Percentiles rank a stretch among this genome's conserved stretches.
Evolutionary conservation across 2,888 invertebrate genomes (phyloP).

Genomic region (Desoria tigrina): DNA sequence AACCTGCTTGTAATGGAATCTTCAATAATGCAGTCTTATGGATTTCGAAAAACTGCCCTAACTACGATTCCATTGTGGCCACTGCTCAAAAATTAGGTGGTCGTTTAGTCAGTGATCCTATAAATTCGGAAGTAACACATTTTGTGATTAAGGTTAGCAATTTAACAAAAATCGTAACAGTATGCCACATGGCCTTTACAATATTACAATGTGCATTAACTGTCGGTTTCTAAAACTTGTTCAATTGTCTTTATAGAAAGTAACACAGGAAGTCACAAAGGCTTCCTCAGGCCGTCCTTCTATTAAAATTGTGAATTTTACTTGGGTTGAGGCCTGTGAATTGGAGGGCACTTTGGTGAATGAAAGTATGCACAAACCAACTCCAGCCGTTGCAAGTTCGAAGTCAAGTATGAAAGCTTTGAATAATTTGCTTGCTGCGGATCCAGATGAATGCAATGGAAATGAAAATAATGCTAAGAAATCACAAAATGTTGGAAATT

Average conservation of each 20-base stretch:
- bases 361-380: not conserved
- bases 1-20: too few relatives aligned
- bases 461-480: not conserved
- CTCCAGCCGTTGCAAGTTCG: conserved; percentile 7
- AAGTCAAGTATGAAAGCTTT: not conserved
- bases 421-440: not conserved
- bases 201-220: too few relatives aligned
- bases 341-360: not conserved
- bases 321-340: not conserved
- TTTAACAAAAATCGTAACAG: too few relatives aligned
- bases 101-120: not conserved
- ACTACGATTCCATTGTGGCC: not conserved
- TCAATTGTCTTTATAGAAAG: too few relatives aligned
- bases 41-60: not conserved
- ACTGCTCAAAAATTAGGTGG: not conserved
- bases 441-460: not conserved
- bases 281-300: too few relatives aligned
- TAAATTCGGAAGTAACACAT: not conserved
- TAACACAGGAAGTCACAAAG: too few relatives aligned
- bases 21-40: not conserved
- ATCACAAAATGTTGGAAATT: not conserved
- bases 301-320: not conserved
- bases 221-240: too few relatives aligned
- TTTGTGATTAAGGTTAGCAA: not conserved
- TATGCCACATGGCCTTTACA: too few relatives aligned